A percentile compares a stretch with the other conserved stretches of the same genome.
Conservation (phyloP, 2,888 invertebrate species). For the Rotaria magnacalcarata region DNA sequence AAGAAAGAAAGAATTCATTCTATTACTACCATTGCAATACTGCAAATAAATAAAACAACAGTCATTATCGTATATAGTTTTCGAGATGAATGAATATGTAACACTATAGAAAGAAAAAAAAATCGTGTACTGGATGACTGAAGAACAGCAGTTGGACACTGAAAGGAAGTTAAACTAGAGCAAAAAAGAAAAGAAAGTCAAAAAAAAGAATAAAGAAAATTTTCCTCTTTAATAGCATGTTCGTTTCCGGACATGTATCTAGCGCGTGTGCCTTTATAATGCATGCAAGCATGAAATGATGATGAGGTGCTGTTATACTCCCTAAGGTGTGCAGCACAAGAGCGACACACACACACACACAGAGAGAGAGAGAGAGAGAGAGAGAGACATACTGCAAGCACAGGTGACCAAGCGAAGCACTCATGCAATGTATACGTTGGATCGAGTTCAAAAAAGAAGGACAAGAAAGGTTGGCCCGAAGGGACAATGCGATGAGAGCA, state of each 20-base stretch:
- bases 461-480: background rate
- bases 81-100: background rate
- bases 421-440: background rate
- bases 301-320: background rate
- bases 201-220: background rate
- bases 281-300: background rate
- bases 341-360: background rate
- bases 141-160: background rate
- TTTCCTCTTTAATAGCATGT: background rate
- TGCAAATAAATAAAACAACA: background rate
- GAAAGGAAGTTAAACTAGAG: background rate
- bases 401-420: conserved; percentile 10
- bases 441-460: background rate
- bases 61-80: background rate
- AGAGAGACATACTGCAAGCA: background rate
- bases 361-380: background rate
- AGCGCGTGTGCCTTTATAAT: background rate
- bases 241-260: conserved; percentile 12
- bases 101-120: background rate
- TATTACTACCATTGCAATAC: too few relatives aligned
- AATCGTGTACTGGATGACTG: background rate
- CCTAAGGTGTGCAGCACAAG: conserved; percentile 5
- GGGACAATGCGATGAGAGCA: background rate
- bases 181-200: background rate
- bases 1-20: background rate